Conservation (phyloP, 2,888 invertebrate species). For the Anthophora plumipes region DNA sequence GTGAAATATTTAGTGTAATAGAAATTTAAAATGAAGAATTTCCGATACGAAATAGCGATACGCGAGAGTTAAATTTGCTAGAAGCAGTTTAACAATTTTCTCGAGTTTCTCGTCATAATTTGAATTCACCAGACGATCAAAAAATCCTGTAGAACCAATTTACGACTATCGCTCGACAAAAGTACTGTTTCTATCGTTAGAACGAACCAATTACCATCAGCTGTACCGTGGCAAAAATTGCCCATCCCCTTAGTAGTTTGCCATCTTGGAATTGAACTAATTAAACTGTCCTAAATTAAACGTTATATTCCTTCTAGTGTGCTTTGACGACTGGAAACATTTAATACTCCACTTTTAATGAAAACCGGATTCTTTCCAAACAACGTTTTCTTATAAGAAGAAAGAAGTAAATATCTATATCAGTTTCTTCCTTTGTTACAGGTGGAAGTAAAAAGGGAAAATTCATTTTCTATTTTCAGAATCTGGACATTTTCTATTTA, state of each 20-base stretch:
- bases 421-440: too few relatives aligned
- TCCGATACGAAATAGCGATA: too few relatives aligned
- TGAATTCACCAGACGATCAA: neutral
- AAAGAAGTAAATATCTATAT: too few relatives aligned
- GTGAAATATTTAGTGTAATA: too few relatives aligned
- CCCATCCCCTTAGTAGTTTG: constrained; percentile 6
- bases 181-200: constrained; percentile 9
- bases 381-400: too few relatives aligned
- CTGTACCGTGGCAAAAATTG: constrained; percentile 47
- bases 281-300: constrained; percentile 67
- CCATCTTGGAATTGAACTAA: constrained; percentile 58
- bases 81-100: too few relatives aligned
- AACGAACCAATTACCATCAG: constrained; percentile 55
- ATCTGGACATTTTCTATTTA: too few relatives aligned
- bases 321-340: constrained; percentile 11
- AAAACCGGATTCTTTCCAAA: neutral
- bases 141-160: constrained; percentile 2
- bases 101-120: neutral
- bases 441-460: too few relatives aligned
- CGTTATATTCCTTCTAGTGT: constrained; percentile 19
- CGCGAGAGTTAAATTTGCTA: too few relatives aligned
- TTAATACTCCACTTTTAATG: neutral
- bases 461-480: too few relatives aligned
- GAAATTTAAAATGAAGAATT: too few relatives aligned
- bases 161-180: constrained; percentile 16